phyloP scores from a whole-genome alignment of 2,113 vertebrate species.

The Rousettus leschenaultii region DNA sequence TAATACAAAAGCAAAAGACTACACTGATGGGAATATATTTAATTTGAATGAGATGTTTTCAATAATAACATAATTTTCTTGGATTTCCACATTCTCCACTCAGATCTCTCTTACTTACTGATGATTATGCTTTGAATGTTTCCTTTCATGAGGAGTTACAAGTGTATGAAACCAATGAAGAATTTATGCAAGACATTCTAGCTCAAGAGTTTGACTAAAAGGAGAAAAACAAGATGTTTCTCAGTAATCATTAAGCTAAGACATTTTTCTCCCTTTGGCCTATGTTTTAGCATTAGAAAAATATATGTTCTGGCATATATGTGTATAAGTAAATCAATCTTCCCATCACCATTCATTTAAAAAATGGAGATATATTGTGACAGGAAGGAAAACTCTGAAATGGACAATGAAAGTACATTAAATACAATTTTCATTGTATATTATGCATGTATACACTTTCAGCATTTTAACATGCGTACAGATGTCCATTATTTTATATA shows the following conservation, averaged over 20 bases:
- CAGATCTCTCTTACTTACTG: neutral
- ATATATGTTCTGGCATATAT: neutral
- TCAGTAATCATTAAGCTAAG: neutral
- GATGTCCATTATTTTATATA: neutral
- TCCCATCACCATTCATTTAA: neutral
- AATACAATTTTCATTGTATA: neutral
- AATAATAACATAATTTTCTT: neutral
- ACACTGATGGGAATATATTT: neutral
- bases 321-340: neutral
- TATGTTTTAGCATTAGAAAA: neutral
- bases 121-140: neutral
- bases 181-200: neutral
- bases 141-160: neutral
- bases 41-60: neutral
- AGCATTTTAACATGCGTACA: neutral
- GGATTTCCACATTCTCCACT: neutral
- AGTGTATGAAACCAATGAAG: neutral
- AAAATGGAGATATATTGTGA: neutral
- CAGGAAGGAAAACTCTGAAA: neutral
- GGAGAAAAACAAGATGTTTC: neutral
- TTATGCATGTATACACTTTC: neutral
- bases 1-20: neutral
- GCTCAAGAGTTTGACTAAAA: neutral
- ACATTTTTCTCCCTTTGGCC: fast-evolving
- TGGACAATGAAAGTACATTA: neutral